phyloP scores from a whole-genome alignment of 2,113 vertebrate species.

The Triplophysa tibetana region DNA sequence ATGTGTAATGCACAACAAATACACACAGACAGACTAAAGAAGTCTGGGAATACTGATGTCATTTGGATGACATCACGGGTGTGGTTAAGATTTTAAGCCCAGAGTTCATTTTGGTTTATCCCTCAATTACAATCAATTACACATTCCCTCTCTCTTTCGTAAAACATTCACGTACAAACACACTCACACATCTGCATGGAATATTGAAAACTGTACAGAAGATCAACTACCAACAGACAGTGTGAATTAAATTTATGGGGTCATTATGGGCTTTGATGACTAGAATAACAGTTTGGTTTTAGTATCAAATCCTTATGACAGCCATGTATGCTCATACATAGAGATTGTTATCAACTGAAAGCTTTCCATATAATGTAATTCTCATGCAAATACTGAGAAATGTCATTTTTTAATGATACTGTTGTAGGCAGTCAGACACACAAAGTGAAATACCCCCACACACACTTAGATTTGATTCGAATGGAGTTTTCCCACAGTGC shows the following conservation, averaged over 20 bases:
- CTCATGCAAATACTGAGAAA: not conserved
- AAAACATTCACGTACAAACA: not conserved
- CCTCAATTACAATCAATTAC: conserved; percentile 42
- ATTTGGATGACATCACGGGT: conserved; percentile 50
- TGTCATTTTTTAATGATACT: too few relatives aligned
- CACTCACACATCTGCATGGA: not conserved
- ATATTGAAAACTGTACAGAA: not conserved
- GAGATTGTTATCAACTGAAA: not conserved
- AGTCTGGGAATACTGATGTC: conserved; percentile 35
- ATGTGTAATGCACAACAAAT: conserved; percentile 25
- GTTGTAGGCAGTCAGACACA: not conserved
- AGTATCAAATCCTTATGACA: not conserved
- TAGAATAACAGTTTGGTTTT: not conserved
- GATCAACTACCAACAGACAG: not conserved
- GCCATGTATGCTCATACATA: not conserved
- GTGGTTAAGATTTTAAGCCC: conserved; percentile 39
- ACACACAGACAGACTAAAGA: conserved; percentile 26
- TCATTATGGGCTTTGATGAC: conserved; percentile 9
- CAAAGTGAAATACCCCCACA: not conserved
- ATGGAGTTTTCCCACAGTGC: conserved; percentile 23
- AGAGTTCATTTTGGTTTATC: conserved; percentile 46
- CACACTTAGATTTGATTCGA: not conserved
- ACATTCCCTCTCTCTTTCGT: conserved; percentile 17
- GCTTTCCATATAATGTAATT: not conserved
- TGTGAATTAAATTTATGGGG: not conserved